Conservation (phyloP, 1,140 invertebrate genomes). For the Drosophila jambulina region DNA sequence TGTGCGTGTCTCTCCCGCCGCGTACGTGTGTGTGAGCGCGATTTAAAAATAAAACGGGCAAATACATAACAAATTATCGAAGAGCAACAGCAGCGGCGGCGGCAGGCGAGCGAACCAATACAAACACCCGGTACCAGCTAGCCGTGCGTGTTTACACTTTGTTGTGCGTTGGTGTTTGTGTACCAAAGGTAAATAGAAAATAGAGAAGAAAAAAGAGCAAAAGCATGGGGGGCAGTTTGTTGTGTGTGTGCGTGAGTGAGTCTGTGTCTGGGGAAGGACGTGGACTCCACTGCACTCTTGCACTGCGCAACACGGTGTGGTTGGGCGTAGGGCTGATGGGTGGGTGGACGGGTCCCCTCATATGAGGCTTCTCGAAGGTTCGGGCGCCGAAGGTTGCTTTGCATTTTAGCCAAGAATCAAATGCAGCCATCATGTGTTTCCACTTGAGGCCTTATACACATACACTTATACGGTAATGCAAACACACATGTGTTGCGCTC, state of each 20-base stretch:
- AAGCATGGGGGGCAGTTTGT: background rate
- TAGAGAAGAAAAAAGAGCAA: conserved; percentile 27
- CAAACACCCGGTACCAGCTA: conserved; percentile 47
- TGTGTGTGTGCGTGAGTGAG: conserved; percentile 4
- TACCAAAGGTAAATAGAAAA: conserved; percentile 79
- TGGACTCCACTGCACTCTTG: conserved; percentile 43
- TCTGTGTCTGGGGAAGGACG: conserved; percentile 39
- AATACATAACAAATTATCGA: conserved; percentile 78
- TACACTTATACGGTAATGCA: conserved; percentile 8
- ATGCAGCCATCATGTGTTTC: conserved; percentile 72
- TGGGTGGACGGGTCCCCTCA: background rate
- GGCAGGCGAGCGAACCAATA: conserved; percentile 56
- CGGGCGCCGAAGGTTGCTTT: conserved; percentile 5
- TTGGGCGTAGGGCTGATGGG: conserved; percentile 5
- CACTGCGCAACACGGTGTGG: conserved; percentile 12
- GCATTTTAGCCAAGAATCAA: conserved; percentile 14
- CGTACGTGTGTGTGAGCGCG: conserved; percentile 40
- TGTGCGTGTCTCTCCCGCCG: conserved; percentile 15
- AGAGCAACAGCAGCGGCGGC: conserved; percentile 64
- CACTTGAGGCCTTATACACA: conserved; percentile 56
- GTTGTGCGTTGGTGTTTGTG: conserved; percentile 55
- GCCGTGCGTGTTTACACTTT: conserved; percentile 67
- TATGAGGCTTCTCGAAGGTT: conserved; percentile 15
- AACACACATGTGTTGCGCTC: conserved; percentile 44
- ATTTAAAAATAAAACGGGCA: conserved; percentile 79